These are phyloP conservation scores for Typhlichthys eigenmanni DNA, from an alignment of 2,797 vertebrate species.

Conservation along the genomic window DNA sequence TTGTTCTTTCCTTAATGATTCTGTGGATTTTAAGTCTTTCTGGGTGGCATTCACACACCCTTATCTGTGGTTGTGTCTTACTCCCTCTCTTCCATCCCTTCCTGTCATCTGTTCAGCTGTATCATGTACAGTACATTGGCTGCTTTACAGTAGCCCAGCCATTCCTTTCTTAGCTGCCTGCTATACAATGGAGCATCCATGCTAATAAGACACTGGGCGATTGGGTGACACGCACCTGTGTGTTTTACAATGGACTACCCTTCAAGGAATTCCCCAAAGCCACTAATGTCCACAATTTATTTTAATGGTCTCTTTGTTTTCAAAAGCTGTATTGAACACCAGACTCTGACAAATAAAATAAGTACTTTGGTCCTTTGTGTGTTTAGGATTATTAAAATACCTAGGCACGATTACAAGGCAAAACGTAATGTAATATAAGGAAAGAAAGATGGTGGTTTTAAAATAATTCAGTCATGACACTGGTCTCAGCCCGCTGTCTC, in stretches of 20 bases:
- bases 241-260: constrained; percentile 6
- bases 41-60: no score
- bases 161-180: neutral
- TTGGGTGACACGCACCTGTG: constrained; percentile 9
- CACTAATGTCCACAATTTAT: constrained; percentile 7
- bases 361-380: neutral
- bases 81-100: no score
- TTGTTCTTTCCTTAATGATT: no score
- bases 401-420: no score
- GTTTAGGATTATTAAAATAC: neutral
- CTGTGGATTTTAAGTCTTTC: no score
- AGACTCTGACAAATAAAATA: neutral
- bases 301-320: constrained; percentile 12
- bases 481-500: constrained; percentile 37
- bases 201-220: constrained; percentile 17
- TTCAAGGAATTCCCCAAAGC: neutral
- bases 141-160: neutral
- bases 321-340: constrained; percentile 8
- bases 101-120: no score
- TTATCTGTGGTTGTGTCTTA: no score
- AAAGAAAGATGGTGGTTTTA: neutral
- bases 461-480: constrained; percentile 42
- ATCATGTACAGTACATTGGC: no score
- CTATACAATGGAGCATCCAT: neutral
- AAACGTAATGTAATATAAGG: no score